Conservation (phyloP, 2,797 vertebrate species). For the Choloepus didactylus region DNA sequence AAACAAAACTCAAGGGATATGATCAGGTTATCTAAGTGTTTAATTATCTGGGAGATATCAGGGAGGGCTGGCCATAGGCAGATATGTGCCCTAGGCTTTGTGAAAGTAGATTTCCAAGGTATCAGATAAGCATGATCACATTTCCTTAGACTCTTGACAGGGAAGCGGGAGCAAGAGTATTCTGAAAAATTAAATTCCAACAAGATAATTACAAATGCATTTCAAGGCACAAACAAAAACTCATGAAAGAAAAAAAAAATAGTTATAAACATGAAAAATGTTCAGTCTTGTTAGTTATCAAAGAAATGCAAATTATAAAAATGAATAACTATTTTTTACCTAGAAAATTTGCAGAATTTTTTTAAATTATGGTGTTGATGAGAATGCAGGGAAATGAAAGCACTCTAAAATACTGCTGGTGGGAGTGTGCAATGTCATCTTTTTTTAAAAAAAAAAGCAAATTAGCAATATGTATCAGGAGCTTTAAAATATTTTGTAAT, state of each 20-base stretch:
- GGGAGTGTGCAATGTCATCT: not conserved
- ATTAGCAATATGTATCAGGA: conserved; percentile 33
- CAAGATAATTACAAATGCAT: conserved; percentile 45
- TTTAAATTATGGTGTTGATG: not conserved
- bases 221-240: conserved; percentile 6
- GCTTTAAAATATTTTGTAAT: conserved; percentile 44
- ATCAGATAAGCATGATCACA: not conserved
- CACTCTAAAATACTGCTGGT: conserved; percentile 3
- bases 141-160: conserved; percentile 36
- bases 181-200: conserved; percentile 63
- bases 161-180: conserved; percentile 25
- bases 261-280: conserved; percentile 34
- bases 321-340: conserved; percentile 39
- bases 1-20: conserved; percentile 38
- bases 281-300: conserved; percentile 43
- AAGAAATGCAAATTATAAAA: conserved; percentile 61
- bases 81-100: not conserved
- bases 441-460: not conserved
- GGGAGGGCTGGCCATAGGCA: not conserved
- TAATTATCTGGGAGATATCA: not conserved
- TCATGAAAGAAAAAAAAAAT: conserved; percentile 60
- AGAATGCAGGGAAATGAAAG: conserved; percentile 23
- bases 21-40: not conserved
- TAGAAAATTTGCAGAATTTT: conserved; percentile 45
- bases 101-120: conserved; percentile 38